Base-by-base conservation (phyloP, 2,113 vertebrate genomes). In the Meleagris gallopavo region DNA sequence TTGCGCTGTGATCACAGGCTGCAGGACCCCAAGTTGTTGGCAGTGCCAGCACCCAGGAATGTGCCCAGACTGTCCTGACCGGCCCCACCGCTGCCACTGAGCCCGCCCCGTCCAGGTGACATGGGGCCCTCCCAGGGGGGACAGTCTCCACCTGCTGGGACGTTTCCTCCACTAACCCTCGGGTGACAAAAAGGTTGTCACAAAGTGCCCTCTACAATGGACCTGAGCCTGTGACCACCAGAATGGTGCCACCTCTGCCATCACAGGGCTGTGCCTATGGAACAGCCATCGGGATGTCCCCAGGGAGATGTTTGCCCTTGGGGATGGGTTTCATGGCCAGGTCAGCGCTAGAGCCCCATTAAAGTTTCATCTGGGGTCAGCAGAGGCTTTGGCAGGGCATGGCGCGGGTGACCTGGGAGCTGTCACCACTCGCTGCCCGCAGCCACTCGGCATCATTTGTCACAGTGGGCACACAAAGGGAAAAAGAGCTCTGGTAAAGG, bases 341-440 rank as follows among this genome's bases (percentile, higher is more conserved):
- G 92, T 95, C 96, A 93, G 70, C 52, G 90, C 52, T 1, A 0
- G 85, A 83, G 77, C 58, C 74, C 82, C 69, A 94, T 94, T 89
- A 97, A 97, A 96, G 60, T 95, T 97, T 96, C 95, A 97, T 96
- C 64, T 30, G 52, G 36, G 55, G 84, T 94, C 89, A 89, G 17
- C 2, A 1, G 58, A 76, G 71, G 64, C 82, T 91, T 94, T 83
- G 86, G 82, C 74, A 60, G 48, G 64, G 71, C 61, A 76, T 54
- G 40, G 69, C 22, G n/a, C 0, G 0, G 46, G 60, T 86, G 78
- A 73, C 1, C 16, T 69, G 54, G 60, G 81, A 77, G 21, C 88
- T 90, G 94, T 97, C 93, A 71, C 79, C 65, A 22, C 27, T 72
- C 11, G 25, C 69, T 41, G 32, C 70, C 57, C 7, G 30, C 74